Conservation (phyloP, 2,797 vertebrate genomes). For the Pempheris klunzingeri region DNA sequence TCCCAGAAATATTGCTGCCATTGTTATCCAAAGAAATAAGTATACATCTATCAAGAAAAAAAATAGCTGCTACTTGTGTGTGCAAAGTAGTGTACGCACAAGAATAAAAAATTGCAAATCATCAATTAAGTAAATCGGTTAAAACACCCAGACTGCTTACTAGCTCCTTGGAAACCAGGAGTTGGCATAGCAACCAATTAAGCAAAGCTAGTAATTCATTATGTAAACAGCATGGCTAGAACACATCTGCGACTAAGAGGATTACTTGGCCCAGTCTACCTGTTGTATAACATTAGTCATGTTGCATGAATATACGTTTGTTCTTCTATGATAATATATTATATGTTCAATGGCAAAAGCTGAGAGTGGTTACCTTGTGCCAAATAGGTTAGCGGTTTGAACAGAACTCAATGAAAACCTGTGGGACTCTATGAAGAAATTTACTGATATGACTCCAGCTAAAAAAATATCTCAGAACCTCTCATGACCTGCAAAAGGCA, state of each 20-base stretch:
- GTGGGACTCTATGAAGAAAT: too few species aligned
- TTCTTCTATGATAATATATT: constrained; percentile 21
- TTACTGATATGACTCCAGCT: too few species aligned
- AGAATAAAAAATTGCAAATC: background rate
- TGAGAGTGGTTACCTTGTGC: background rate
- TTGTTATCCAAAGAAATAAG: background rate
- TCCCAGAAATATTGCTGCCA: background rate
- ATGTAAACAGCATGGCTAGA: constrained; percentile 37
- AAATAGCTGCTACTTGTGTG: background rate
- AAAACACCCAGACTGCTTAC: constrained; percentile 35
- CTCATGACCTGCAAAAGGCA: too few species aligned
- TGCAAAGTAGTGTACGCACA: background rate
- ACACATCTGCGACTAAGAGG: constrained; percentile 51
- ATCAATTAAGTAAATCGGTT: constrained; percentile 38
- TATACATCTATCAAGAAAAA: background rate
- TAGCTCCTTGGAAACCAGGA: constrained; percentile 46
- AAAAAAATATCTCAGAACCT: too few species aligned
- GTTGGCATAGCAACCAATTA: constrained; percentile 60
- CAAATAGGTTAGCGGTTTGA: background rate
- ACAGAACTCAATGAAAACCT: too few species aligned
- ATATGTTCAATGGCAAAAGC: background rate
- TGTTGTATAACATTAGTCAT: constrained; percentile 31
- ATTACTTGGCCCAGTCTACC: constrained; percentile 49
- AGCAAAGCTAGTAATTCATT: constrained; percentile 44
- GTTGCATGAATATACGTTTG: constrained; percentile 31